Evolutionary conservation across 1,140 invertebrate genomes (phyloP).

Genomic region (Drosophila lini): DNA sequence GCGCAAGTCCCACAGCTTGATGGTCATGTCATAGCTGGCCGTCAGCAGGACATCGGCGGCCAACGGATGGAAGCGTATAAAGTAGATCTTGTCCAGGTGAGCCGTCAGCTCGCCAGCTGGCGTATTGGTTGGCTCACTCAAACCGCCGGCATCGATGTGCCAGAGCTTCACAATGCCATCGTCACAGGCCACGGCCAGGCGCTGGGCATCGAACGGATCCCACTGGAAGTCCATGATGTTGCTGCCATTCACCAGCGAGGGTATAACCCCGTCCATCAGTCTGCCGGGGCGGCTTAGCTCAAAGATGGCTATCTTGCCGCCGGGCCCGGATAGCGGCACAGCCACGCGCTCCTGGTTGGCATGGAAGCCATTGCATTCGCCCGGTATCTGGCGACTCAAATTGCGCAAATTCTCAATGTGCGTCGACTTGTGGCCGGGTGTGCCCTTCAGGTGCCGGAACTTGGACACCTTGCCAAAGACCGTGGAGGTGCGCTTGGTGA

Average conservation of each 20-base stretch:
- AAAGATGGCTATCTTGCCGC: conserved; percentile 94
- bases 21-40: conserved; percentile 94
- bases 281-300: conserved; percentile 92
- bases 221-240: conserved; percentile 96
- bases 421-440: conserved; percentile 93
- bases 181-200: conserved; percentile 94
- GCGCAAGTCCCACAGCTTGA: conserved; percentile 93
- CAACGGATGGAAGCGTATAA: conserved; percentile 95
- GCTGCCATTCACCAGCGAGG: conserved; percentile 93
- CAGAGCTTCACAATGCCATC: conserved; percentile 95
- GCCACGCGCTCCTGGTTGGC: conserved; percentile 94
- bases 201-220: conserved; percentile 94
- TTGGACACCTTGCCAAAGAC: conserved; percentile 96
- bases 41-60: conserved; percentile 93
- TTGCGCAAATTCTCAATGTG: conserved; percentile 97
- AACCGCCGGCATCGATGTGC: conserved; percentile 88
- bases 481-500: conserved; percentile 92
- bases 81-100: conserved; percentile 95
- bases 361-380: conserved; percentile 97
- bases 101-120: conserved; percentile 89
- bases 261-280: conserved; percentile 91
- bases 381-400: conserved; percentile 94
- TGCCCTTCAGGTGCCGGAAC: conserved; percentile 96
- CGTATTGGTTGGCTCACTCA: conserved; percentile 86
- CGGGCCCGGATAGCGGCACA: conserved; percentile 93